Evolutionary conservation across 2,797 vertebrate species (phyloP), one percentile per base, ranked within the genome.

Genomic region (Geotrypetes seraphini): DNA sequence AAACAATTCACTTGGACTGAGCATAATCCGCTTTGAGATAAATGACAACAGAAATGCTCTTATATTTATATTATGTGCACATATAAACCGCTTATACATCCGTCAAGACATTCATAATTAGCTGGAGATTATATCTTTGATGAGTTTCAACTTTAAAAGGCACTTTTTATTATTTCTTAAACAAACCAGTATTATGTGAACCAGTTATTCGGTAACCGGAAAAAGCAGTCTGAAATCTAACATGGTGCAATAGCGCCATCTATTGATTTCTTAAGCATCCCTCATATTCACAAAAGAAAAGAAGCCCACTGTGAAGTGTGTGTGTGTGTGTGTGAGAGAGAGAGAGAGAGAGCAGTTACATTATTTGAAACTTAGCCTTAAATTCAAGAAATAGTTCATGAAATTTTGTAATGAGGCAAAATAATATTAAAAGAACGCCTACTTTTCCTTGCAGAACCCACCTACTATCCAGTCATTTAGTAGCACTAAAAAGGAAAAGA

Each of bases 201-300:
- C 33, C 25, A 19, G 37, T 33, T 5, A 8, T 43, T 12, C 12
- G 26, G 27, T 7, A 21, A 17, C 4, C 8, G 3, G 25, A 7
- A 20, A n/a, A 41, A 52, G 6, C 28, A 22, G 23, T 54, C 9
- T 36, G 58, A 0, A 61, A 43, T 91, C 9, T 36, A 58, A 0
- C 61, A 43, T 91, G 80, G 90, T 91, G 79, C 86, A 83, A 73
- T 40, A 79, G 31, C 82, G 69, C 86, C 91, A 90, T 80, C 92
- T 82, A 75, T 86, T 57, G 93, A 75, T 2, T 2, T 0, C 4
- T 21, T 23, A 39, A 18, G 33, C 37, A 41, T 13, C 29, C 16
- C 16, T 16, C 18, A 13, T 16, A 4, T 8, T 4, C 5, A n/a
- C 6, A 3, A 9, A 1, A 1, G 1, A 1, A 12, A 21, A 5